Percentiles rank a stretch among this genome's conserved stretches.
phyloP scores from a whole-genome alignment of 2,797 vertebrate species.

The Amblyopsis hoosieri region DNA sequence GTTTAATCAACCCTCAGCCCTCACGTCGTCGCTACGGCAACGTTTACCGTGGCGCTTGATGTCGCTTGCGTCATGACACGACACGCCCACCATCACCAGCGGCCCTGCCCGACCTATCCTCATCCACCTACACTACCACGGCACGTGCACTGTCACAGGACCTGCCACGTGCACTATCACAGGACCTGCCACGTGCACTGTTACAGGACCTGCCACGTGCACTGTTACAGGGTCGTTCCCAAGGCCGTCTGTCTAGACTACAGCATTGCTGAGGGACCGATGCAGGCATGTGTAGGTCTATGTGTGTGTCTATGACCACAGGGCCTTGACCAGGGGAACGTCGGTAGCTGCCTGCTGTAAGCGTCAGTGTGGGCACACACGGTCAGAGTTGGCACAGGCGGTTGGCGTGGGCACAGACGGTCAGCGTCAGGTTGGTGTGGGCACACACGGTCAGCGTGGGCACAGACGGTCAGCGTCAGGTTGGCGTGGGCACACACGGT shows the following conservation, averaged over 20 bases:
- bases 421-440: not conserved
- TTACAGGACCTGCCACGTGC: not conserved
- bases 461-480: constrained; percentile 6
- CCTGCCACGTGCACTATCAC: not conserved
- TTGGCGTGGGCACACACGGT: too few relatives aligned
- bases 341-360: constrained; percentile 29
- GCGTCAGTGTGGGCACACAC: not conserved
- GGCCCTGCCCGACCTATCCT: not conserved
- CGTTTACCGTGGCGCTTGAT: constrained; percentile 17
- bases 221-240: constrained; percentile 39
- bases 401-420: too few relatives aligned
- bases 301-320: constrained; percentile 20
- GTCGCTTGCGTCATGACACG: constrained; percentile 12
- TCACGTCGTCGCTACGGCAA: constrained; percentile 14
- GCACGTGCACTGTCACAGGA: constrained; percentile 1
- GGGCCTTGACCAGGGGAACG: constrained; percentile 15
- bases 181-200: constrained; percentile 1
- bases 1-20: not conserved
- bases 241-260: constrained; percentile 24
- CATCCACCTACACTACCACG: constrained; percentile 10
- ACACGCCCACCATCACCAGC: constrained; percentile 16
- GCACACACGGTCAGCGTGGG: too few relatives aligned
- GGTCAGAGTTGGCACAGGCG: not conserved
- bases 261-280: constrained; percentile 46
- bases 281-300: constrained; percentile 4